phyloP scores from a whole-genome alignment of 2,888 invertebrate genomes.

The Cheilosia scutellata region DNA sequence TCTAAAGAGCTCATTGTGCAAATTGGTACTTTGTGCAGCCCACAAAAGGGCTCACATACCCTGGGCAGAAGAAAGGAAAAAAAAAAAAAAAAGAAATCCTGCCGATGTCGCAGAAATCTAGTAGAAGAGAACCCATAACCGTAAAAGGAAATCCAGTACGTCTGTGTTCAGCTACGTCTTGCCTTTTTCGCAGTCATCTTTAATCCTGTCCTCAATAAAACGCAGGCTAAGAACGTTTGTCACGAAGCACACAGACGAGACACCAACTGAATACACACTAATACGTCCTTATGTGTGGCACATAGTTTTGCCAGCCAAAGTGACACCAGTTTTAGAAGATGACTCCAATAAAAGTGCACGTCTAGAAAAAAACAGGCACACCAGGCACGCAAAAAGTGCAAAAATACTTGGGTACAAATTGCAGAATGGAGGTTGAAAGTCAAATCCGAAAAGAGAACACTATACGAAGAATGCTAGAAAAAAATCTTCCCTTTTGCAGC shows the following conservation, averaged over 20 bases:
- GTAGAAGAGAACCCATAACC: slow-evolving; percentile 28
- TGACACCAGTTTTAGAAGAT: slow-evolving; percentile 71
- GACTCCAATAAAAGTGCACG: slow-evolving; percentile 72
- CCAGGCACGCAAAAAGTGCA: slow-evolving; percentile 15
- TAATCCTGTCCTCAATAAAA: slow-evolving; percentile 66
- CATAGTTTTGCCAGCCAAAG: slow-evolving; percentile 55
- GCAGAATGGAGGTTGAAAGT: slow-evolving; percentile 70
- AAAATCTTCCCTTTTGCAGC: slow-evolving; percentile 39
- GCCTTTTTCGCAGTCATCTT: slow-evolving; percentile 57
- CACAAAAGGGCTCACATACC: slow-evolving; percentile 53
- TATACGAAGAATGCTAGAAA: slow-evolving; percentile 7
- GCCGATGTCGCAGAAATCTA: slow-evolving; percentile 70
- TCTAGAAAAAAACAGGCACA: slow-evolving; percentile 27
- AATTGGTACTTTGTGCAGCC: slow-evolving; percentile 72
- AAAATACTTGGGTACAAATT: slow-evolving; percentile 40
- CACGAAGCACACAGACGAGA: slow-evolving; percentile 26
- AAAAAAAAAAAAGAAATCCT: slow-evolving; percentile 37
- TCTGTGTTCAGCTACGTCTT: slow-evolving; percentile 36
- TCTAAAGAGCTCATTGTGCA: slow-evolving; percentile 72
- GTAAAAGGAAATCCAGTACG: slow-evolving; percentile 56
- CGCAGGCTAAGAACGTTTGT: slow-evolving; percentile 70
- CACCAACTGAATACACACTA: slow-evolving; percentile 6
- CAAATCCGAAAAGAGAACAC: slow-evolving; percentile 34
- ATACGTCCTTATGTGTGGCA: slow-evolving; percentile 44
- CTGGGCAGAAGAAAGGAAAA: not conserved